Evolutionary conservation across 2,888 invertebrate genomes (phyloP).

Genomic region (Meiosimyza platycephala): DNA sequence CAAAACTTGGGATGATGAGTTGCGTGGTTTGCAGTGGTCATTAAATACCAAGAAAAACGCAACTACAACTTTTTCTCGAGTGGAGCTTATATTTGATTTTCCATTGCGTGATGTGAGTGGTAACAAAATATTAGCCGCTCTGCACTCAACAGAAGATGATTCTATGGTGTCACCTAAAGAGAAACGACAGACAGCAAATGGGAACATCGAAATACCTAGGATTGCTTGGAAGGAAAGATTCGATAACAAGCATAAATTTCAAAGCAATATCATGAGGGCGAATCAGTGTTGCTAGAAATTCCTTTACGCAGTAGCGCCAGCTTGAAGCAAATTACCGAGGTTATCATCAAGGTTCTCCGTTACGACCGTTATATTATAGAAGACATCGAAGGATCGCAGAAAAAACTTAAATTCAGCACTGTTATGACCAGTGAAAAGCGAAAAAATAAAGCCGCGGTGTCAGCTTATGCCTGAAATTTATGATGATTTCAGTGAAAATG

Average conservation of each 20-base stretch:
- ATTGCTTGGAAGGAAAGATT: constrained; percentile 33
- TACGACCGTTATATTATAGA: neutral
- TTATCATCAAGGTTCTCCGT: constrained; percentile 26
- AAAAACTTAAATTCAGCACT: constrained; percentile 6
- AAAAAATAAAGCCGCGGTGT: constrained; percentile 41
- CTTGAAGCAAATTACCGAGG: constrained; percentile 30
- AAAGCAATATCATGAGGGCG: constrained; percentile 32
- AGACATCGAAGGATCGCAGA: constrained; percentile 35
- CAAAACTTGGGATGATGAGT: neutral
- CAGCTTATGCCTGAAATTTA: constrained; percentile 34
- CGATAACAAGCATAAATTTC: constrained; percentile 32
- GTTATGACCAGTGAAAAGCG: constrained; percentile 34
- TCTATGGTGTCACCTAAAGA: constrained; percentile 1
- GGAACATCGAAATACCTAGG: constrained; percentile 27
- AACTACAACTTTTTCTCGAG: too few relatives aligned
- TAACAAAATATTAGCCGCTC: constrained; percentile 35
- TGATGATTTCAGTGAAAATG: constrained; percentile 17
- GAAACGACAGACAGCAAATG: constrained; percentile 28
- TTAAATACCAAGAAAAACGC: constrained; percentile 40
- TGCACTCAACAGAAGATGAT: constrained; percentile 15
- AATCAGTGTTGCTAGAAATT: constrained; percentile 36
- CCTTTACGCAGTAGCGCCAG: constrained; percentile 31
- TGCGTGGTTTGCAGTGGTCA: constrained; percentile 42
- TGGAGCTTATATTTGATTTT: too few relatives aligned
- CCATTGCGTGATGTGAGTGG: constrained; percentile 33